Percentiles rank a stretch among this genome's conserved stretches.
Conservation (phyloP, 2,797 vertebrate species). For the Iguana delicatissima region DNA sequence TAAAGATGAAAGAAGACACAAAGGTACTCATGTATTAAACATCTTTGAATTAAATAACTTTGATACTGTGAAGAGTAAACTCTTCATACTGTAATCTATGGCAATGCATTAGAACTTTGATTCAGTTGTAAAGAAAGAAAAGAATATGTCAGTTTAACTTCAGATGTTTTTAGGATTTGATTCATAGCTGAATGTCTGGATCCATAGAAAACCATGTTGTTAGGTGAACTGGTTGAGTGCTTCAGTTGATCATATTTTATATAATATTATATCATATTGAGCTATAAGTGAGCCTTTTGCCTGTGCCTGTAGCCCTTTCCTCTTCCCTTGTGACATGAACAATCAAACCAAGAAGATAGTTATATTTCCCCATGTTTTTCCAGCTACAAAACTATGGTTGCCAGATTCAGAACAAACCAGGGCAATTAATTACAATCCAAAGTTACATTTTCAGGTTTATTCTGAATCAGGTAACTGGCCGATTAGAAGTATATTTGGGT, state of each 20-base stretch:
- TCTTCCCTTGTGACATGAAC: background rate
- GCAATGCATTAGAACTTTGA: background rate
- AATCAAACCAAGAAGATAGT: background rate
- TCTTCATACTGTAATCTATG: background rate
- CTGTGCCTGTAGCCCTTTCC: background rate
- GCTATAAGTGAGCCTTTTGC: background rate
- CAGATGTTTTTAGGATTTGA: background rate
- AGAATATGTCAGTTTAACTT: background rate
- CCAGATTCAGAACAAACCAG: background rate
- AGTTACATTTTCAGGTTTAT: background rate
- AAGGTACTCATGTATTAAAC: constrained; percentile 79
- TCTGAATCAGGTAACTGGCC: background rate
- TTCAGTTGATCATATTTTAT: too few species aligned
- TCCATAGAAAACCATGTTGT: background rate
- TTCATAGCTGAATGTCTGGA: background rate
- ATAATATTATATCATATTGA: background rate
- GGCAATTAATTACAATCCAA: background rate
- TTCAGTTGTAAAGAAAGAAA: background rate
- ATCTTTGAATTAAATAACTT: background rate
- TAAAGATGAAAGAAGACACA: constrained; percentile 95
- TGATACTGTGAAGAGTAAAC: background rate
- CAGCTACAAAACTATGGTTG: background rate
- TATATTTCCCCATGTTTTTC: background rate
- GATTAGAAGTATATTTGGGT: background rate
- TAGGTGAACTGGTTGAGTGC: background rate